These are phyloP conservation scores for Pyrrhosoma nymphula DNA, from an alignment of 2,888 invertebrate species.

Conservation along the genomic window DNA sequence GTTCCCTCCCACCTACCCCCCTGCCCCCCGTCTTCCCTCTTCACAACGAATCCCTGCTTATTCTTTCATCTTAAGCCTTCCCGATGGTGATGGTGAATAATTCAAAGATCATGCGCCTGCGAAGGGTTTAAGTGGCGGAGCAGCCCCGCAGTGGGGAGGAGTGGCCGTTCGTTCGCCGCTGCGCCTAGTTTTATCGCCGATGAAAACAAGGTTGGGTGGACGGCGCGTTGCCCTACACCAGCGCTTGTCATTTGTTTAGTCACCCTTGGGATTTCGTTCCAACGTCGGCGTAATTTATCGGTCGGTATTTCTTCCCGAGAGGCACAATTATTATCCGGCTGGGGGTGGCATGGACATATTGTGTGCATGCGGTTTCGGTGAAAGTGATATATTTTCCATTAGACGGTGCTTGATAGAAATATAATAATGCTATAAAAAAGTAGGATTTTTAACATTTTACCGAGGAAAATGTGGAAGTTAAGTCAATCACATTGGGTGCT, in stretches of 20 bases:
- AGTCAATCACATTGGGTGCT: no score
- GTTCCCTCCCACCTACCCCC: background rate
- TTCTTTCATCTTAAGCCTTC: slow-evolving; percentile 39
- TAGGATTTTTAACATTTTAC: no score
- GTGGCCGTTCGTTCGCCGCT: background rate
- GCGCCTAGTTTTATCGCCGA: slow-evolving; percentile 38
- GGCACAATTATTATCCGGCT: background rate
- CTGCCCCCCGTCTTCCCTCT: background rate
- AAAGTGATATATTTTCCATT: background rate
- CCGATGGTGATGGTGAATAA: slow-evolving; percentile 49
- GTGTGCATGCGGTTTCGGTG: background rate
- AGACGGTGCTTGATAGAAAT: no score
- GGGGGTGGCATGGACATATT: background rate
- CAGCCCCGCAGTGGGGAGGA: background rate
- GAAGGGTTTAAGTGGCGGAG: slow-evolving; percentile 34
- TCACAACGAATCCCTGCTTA: slow-evolving; percentile 27
- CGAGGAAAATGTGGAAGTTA: no score
- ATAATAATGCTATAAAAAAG: no score
- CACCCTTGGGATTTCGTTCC: slow-evolving; percentile 36
- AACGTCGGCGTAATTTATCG: slow-evolving; percentile 7
- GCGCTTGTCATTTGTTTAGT: slow-evolving; percentile 57
- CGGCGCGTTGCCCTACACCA: slow-evolving; percentile 23
- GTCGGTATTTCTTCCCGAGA: background rate
- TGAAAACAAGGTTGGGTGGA: slow-evolving; percentile 30
- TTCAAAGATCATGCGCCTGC: slow-evolving; percentile 49